Base-by-base conservation (phyloP, 2,888 invertebrate genomes). In the Balanococcus diminutus region DNA sequence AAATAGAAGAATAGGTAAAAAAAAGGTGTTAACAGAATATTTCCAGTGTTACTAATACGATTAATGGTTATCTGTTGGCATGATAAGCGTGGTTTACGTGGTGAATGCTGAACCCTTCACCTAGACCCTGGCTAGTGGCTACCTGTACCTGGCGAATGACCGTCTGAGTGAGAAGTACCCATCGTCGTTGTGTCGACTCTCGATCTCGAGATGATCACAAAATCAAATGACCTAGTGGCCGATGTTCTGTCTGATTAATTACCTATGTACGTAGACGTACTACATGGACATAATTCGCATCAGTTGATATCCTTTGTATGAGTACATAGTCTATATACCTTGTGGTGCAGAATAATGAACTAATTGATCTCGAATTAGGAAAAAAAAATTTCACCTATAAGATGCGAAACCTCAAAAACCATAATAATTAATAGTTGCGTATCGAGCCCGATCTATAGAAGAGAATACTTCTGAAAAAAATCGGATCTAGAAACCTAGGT, bases 351-450 rank as follows among this genome's bases (percentile, higher is more conserved):
- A 67, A 67, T 67, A 67, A 67, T 28, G 28, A 25, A 67, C 14
- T 67, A 67, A 67, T 67, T 67, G 67, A 67, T 67, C 67, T n/a
- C 8, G 67, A 67, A 67, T 28, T 67, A 16, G 3, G n/a, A n/a
- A 36, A 36, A 11, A 56, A 28, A 67, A 67, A 31, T 67, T 67
- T 67, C 67, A 67, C 67, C 67, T 56, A n/a, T n/a, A 16, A 8
- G 46, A 46, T 46, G 9, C 19, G 75, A 79, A 79, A 79, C 75
- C 75, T 32, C 75, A 32, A 36, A 36, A 79, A 79, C 32, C 75
- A 79, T 36, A 36, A 79, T 36, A 36, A 79, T 79, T 79, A 36
- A 79, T 36, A n/a, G 75, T 16, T 79, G n/a, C n/a, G 46, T 46
- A 56, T 19, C 56, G 8, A 46, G 46, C 16, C 9, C n/a, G n/a